These are phyloP conservation scores for Corynorhinus townsendii DNA, from an alignment of 2,113 vertebrate genomes.

Conservation along the genomic window DNA sequence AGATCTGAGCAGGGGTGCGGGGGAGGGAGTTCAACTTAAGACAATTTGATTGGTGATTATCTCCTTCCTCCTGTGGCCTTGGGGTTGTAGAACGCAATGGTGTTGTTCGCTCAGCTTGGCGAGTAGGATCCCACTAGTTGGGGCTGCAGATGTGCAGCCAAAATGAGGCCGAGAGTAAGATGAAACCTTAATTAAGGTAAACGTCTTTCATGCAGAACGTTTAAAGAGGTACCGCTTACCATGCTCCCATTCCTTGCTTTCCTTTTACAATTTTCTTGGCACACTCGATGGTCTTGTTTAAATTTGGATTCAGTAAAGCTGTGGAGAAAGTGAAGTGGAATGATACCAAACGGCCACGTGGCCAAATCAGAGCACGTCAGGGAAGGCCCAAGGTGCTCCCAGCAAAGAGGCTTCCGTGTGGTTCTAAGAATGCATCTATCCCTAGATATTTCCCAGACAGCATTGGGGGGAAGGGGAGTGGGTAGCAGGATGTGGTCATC, in stretches of 20 bases:
- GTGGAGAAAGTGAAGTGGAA: background rate
- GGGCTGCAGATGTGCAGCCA: too few species aligned
- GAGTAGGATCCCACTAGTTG: background rate
- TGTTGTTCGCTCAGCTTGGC: background rate
- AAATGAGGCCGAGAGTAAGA: background rate
- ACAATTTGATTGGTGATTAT: background rate
- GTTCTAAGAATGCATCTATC: background rate
- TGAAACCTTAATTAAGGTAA: background rate
- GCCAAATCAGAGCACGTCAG: background rate
- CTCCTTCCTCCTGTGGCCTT: background rate
- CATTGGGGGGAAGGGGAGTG: too few species aligned
- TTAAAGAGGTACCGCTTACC: slow-evolving; percentile 20
- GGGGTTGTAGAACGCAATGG: background rate
- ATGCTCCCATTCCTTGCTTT: slow-evolving; percentile 53
- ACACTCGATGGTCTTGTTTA: slow-evolving; percentile 61
- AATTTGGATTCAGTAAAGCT: slow-evolving; percentile 57
- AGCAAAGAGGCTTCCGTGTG: too few species aligned
- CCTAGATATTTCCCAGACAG: background rate
- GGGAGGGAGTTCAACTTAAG: background rate
- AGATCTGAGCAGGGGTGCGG: background rate
- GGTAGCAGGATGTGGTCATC: background rate
- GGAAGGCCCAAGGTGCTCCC: background rate
- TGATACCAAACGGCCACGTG: accelerated
- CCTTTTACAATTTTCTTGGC: slow-evolving; percentile 60
- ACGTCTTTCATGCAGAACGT: background rate